Percentiles rank a stretch among this genome's conserved stretches.
Conservation (phyloP, 2,888 invertebrate species). For the Octonoba sinensis region DNA sequence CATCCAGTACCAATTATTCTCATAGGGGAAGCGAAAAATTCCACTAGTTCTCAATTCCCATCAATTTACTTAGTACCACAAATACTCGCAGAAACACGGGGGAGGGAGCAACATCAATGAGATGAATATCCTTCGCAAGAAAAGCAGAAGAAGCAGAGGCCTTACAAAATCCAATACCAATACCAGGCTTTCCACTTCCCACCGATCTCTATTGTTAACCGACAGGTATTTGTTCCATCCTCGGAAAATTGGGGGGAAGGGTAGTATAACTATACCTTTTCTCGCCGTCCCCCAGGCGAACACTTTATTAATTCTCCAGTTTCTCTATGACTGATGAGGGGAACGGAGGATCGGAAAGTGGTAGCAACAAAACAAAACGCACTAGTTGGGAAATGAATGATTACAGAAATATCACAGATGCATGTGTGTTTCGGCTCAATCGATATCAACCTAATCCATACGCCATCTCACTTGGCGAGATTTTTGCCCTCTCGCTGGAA, state of each 20-base stretch:
- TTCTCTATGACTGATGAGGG: slow-evolving; percentile 54
- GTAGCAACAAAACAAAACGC: slow-evolving; percentile 9
- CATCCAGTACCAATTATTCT: slow-evolving; percentile 46
- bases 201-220: slow-evolving; percentile 36
- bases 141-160: slow-evolving; percentile 37
- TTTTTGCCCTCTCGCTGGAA: too few relatives aligned
- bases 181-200: slow-evolving; percentile 34
- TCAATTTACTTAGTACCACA: background rate
- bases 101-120: background rate
- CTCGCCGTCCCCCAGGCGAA: slow-evolving; percentile 12
- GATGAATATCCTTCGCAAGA: slow-evolving; percentile 37
- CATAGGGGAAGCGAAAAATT: slow-evolving; percentile 18
- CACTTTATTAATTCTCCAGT: slow-evolving; percentile 61
- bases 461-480: too few relatives aligned
- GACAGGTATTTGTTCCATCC: slow-evolving; percentile 53
- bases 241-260: slow-evolving; percentile 4
- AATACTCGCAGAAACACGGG: background rate
- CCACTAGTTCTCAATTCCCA: slow-evolving; percentile 22
- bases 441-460: background rate
- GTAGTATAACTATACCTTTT: slow-evolving; percentile 16
- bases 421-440: background rate
- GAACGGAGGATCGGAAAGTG: background rate
- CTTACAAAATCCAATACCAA: slow-evolving; percentile 49
- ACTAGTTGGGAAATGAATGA: slow-evolving; percentile 24
- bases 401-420: slow-evolving; percentile 28